Percentiles rank a stretch among this genome's conserved stretches.
These are phyloP conservation scores for Ia io DNA, from an alignment of 2,113 vertebrate genomes.

Conservation along the genomic window DNA sequence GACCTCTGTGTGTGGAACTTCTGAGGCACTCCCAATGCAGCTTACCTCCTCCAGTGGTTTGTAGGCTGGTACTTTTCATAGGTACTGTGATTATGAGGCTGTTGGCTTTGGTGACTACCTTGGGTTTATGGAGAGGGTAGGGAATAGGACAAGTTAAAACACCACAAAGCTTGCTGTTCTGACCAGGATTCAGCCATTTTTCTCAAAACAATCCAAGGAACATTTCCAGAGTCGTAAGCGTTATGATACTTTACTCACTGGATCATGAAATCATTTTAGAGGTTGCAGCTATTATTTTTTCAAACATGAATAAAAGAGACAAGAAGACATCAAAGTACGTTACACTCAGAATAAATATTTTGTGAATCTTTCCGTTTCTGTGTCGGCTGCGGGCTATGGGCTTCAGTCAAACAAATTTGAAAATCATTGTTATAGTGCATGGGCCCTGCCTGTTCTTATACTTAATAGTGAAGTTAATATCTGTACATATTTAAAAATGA, in stretches of 20 bases:
- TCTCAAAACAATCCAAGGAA: background rate
- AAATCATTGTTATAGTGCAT: fast-evolving
- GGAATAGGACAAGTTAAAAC: background rate
- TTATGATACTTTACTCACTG: background rate
- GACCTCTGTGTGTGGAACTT: background rate
- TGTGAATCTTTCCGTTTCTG: background rate
- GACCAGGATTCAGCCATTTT: background rate
- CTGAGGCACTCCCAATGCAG: background rate
- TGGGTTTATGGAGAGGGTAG: background rate
- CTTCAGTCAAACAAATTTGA: background rate
- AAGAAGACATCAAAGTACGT: background rate
- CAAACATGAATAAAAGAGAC: background rate
- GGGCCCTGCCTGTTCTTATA: background rate
- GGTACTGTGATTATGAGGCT: background rate
- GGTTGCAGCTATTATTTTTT: background rate
- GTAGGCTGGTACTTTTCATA: background rate
- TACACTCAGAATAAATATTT: background rate
- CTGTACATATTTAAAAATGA: background rate
- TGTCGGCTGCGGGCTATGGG: background rate
- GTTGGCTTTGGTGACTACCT: background rate
- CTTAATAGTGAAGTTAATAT: background rate
- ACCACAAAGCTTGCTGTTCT: background rate
- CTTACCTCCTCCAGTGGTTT: background rate
- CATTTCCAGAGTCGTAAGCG: background rate
- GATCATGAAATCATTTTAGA: background rate